These are phyloP conservation scores for Verasper variegatus DNA, from an alignment of 2,113 vertebrate species.

Conservation along the genomic window DNA sequence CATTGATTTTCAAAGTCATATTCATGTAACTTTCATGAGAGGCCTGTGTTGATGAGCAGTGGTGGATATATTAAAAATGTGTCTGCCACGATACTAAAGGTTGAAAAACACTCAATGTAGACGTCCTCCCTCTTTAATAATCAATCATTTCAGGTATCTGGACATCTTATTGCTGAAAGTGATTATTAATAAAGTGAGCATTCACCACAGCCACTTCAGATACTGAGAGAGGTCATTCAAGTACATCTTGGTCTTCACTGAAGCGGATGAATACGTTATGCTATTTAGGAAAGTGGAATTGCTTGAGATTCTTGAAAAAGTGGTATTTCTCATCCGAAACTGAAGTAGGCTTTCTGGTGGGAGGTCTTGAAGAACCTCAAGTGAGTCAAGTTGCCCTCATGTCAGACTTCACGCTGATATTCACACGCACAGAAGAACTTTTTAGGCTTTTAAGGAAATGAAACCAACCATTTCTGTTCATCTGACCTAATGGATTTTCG, in stretches of 20 bases:
- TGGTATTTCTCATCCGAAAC: neutral
- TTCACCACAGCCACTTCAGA: neutral
- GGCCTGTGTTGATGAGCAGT: too few relatives aligned
- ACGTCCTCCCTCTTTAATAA: too few relatives aligned
- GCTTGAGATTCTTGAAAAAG: neutral
- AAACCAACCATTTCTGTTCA: constrained; percentile 14
- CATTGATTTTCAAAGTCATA: neutral
- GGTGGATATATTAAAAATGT: too few relatives aligned
- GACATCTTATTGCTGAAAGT: too few relatives aligned
- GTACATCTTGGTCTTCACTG: neutral
- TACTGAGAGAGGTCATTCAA: neutral
- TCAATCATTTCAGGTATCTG: too few relatives aligned
- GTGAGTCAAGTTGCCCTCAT: neutral
- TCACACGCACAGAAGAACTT: neutral
- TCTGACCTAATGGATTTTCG: neutral
- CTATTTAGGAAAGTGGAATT: neutral
- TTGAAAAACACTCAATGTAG: too few relatives aligned
- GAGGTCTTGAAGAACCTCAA: neutral
- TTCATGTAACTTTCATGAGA: too few relatives aligned
- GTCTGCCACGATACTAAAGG: neutral
- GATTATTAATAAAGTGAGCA: too few relatives aligned
- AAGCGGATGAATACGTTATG: neutral
- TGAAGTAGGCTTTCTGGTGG: neutral
- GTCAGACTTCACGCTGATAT: too few relatives aligned
- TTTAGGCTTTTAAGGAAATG: constrained; percentile 52